These are phyloP conservation scores for Scaptomyza hsui DNA, from an alignment of 1,140 invertebrate species.

Conservation along the genomic window DNA sequence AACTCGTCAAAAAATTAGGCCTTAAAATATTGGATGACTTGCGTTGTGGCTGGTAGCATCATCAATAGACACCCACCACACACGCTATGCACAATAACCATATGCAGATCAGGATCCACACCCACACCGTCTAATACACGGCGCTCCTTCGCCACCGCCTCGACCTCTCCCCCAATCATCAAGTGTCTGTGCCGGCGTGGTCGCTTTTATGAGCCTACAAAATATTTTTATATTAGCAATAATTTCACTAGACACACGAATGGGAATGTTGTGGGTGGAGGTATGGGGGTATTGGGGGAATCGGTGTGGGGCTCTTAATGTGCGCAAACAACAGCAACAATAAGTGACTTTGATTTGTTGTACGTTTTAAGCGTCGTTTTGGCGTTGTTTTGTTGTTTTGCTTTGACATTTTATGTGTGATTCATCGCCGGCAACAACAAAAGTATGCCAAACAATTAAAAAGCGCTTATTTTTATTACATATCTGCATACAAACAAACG, in stretches of 20 bases:
- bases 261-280: slow-evolving; percentile 34
- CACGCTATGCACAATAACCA: slow-evolving; percentile 29
- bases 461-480: slow-evolving; percentile 71
- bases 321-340: slow-evolving; percentile 45
- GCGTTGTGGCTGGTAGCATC: slow-evolving; percentile 48
- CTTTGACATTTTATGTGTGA: slow-evolving; percentile 66
- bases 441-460: slow-evolving; percentile 62
- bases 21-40: slow-evolving; percentile 79
- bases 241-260: slow-evolving; percentile 70
- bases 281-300: neutral
- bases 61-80: slow-evolving; percentile 43
- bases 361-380: slow-evolving; percentile 48
- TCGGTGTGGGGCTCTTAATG: slow-evolving; percentile 34
- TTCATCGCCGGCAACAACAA: slow-evolving; percentile 55
- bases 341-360: slow-evolving; percentile 64
- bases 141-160: slow-evolving; percentile 28
- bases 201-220: slow-evolving; percentile 78
- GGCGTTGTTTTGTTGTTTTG: slow-evolving; percentile 43
- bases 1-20: slow-evolving; percentile 83
- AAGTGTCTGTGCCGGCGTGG: slow-evolving; percentile 38
- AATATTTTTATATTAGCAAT: slow-evolving; percentile 83
- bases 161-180: neutral
- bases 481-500: slow-evolving; percentile 34
- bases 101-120: slow-evolving; percentile 24
- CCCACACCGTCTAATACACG: slow-evolving; percentile 26